Evolutionary conservation across 2,888 invertebrate genomes (phyloP), one percentile per base, ranked within the genome.

Genomic region (Sylvicola cinctus): DNA sequence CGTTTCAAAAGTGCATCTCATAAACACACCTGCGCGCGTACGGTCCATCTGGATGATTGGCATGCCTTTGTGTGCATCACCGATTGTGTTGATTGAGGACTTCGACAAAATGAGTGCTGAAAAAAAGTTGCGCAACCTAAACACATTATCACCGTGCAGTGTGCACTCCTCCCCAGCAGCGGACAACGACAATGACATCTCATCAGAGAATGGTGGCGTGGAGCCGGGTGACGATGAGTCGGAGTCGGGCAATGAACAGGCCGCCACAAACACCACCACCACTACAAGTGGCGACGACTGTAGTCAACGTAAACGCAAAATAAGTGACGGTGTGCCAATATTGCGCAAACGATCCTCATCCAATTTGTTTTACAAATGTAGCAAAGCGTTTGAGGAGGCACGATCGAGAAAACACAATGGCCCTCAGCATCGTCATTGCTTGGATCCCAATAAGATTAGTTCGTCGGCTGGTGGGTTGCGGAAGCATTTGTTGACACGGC

Each of bases 391-490:
- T 42, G 57, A 57, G 11, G 49, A 55, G 42, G 54, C 57, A 10
- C 57, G 55, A 63, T 62, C 42, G 53, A 54, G 44, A 49, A 62
- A 10, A 62, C 62, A 2, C 63, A 62, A 1, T 47, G 62, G 34
- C 60, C 55, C 46, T 62, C 62, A 31, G 51, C 62, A 36, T 60
- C 58, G 46, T 52, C 58, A 35, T 8, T 15, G 15, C 8, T 13
- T 8, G 16, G 29, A 33, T 34, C 34, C n/a, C n/a, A 33, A 26
- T 58, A 62, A 28, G 51, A 51, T 20, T 52, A 55, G 38, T 52
- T 58, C 38, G 58, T 52, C 41, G 61, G 56, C 11, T 59, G 34
- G n/a, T 29, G 48, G 55, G 26, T 60, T 62, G 13, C 57, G 51
- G 2, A 58, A 60, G 42, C 62, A 61, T 35, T 59, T 62, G 6